Conservation (phyloP, 1,140 invertebrate genomes). For the Calliphora vicina region DNA sequence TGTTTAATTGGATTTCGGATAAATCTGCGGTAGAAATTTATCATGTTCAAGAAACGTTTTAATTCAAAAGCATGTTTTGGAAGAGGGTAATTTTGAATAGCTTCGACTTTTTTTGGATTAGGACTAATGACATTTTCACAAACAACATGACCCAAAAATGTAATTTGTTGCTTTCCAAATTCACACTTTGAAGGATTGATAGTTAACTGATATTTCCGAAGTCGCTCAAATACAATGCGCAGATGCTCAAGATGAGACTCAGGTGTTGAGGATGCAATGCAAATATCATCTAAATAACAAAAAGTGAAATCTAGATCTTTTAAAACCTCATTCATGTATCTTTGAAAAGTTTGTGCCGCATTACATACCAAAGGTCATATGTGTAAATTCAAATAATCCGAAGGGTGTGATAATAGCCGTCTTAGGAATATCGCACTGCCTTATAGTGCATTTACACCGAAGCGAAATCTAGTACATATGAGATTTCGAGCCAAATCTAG, state of each 20-base stretch:
- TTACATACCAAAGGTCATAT: neutral
- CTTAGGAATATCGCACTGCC: neutral
- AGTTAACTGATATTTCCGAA: conserved; percentile 45
- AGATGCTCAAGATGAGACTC: conserved; percentile 51
- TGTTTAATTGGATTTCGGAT: conserved; percentile 46
- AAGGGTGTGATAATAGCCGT: neutral
- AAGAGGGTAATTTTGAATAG: too few species aligned
- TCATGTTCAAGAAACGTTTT: conserved; percentile 61
- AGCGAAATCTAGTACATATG: too few species aligned
- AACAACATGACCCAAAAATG: conserved; percentile 49
- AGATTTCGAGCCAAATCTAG: too few species aligned
- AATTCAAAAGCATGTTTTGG: conserved; percentile 41
- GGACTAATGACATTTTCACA: conserved; percentile 43
- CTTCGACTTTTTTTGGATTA: too few species aligned
- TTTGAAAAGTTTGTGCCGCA: neutral
- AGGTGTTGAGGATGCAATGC: neutral
- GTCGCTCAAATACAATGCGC: conserved; percentile 41
- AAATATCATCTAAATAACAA: neutral
- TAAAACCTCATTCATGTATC: neutral
- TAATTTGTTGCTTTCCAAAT: conserved; percentile 39
- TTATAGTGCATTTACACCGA: too few species aligned
- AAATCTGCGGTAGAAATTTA: conserved; percentile 60
- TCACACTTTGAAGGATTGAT: conserved; percentile 50
- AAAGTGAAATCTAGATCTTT: neutral
- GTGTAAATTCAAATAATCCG: neutral